Conservation (phyloP, 2,888 invertebrate species). For the Yponomeuta evonymella region DNA sequence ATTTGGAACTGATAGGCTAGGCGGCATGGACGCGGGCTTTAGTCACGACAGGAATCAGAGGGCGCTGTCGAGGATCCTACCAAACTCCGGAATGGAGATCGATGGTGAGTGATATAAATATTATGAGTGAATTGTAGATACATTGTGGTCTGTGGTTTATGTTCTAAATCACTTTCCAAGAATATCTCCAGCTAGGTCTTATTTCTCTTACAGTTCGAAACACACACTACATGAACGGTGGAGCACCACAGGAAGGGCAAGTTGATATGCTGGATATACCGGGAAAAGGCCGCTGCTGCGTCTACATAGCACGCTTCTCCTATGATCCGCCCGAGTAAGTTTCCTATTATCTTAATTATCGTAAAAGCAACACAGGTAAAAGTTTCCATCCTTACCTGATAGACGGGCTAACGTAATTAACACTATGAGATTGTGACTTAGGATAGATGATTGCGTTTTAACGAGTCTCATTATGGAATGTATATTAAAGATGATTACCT, state of each 20-base stretch:
- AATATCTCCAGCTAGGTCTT: neutral
- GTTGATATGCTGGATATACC: constrained; percentile 96
- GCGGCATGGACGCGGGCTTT: constrained; percentile 72
- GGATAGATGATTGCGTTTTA: no score
- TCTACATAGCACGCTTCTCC: constrained; percentile 90
- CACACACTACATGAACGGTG: constrained; percentile 76
- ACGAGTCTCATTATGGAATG: no score
- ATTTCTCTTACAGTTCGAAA: constrained; percentile 57
- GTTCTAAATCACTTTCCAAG: neutral
- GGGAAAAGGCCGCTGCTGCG: constrained; percentile 94
- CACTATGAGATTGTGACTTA: no score
- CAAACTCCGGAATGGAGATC: constrained; percentile 63
- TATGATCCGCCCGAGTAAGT: constrained; percentile 83
- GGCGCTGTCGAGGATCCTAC: constrained; percentile 72
- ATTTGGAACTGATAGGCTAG: constrained; percentile 76
- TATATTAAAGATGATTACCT: neutral
- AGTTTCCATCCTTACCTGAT: no score
- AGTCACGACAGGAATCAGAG: constrained; percentile 77
- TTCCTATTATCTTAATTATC: neutral
- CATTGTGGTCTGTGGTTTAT: no score
- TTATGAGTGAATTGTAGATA: no score
- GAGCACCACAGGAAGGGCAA: constrained; percentile 79
- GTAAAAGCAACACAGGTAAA: neutral
- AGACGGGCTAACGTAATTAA: no score
- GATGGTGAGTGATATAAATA: constrained; percentile 49